These are phyloP conservation scores for Argopecten irradians DNA, from an alignment of 1,140 invertebrate species.

Conservation along the genomic window DNA sequence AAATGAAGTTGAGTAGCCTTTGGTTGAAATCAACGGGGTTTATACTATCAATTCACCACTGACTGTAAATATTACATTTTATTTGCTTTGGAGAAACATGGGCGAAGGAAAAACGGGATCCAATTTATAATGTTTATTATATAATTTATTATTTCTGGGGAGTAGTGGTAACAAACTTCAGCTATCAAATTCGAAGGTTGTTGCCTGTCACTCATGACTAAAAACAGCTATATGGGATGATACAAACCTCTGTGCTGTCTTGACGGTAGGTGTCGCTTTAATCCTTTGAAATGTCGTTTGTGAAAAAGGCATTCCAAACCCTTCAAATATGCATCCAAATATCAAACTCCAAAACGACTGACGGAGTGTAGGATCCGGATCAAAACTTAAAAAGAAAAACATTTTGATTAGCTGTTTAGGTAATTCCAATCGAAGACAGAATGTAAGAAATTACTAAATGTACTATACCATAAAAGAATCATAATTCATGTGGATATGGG, in stretches of 20 bases:
- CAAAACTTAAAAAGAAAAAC: constrained; percentile 78
- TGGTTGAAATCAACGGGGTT: too few species aligned
- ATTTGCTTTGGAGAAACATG: too few species aligned
- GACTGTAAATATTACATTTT: too few species aligned
- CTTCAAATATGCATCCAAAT: constrained; percentile 91
- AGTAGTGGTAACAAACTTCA: too few species aligned
- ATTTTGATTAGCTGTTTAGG: not conserved
- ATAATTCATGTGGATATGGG: not conserved
- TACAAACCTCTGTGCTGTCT: constrained; percentile 82
- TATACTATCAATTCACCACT: too few species aligned
- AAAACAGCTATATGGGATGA: too few species aligned
- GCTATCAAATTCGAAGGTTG: too few species aligned
- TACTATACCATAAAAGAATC: not conserved
- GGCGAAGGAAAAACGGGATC: too few species aligned
- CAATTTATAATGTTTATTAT: too few species aligned
- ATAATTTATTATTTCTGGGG: too few species aligned
- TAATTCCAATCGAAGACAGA: not conserved
- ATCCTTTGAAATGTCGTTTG: constrained; percentile 97
- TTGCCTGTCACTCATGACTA: too few species aligned
- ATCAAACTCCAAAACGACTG: constrained; percentile 93
- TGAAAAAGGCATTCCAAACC: constrained; percentile 92
- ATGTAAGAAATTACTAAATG: not conserved
- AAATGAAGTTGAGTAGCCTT: too few species aligned
- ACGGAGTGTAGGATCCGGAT: constrained; percentile 84
- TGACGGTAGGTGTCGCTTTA: constrained; percentile 85